Evolutionary conservation across 2,113 vertebrate species (phyloP).

Genomic region (Mixornis gularis): DNA sequence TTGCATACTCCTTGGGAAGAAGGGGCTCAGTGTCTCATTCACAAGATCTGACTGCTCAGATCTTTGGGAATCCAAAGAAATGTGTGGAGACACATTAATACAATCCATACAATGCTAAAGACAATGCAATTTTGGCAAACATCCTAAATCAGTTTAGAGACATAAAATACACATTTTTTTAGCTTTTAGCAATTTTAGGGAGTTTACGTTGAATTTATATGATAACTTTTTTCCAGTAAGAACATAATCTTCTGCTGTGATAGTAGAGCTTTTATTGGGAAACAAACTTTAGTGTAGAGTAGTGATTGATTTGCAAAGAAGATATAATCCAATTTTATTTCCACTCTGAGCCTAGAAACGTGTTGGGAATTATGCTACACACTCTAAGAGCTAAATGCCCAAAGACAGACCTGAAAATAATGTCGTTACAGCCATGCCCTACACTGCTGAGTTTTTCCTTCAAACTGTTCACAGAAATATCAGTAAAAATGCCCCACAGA

Average conservation of each 20-base stretch:
- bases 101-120: background rate
- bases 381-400: background rate
- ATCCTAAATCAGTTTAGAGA: background rate
- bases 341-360: background rate
- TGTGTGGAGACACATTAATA: background rate
- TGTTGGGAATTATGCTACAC: background rate
- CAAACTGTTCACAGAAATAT: background rate
- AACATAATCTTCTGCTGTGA: background rate
- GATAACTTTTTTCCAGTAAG: background rate
- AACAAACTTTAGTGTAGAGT: background rate
- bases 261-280: background rate
- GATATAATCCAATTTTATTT: background rate
- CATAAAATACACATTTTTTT: background rate
- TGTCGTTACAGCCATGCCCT: background rate
- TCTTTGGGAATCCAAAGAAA: background rate
- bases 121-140: background rate
- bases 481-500: background rate
- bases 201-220: background rate
- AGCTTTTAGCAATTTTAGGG: background rate
- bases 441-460: background rate
- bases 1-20: background rate
- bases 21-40: background rate
- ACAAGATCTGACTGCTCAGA: background rate
- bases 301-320: background rate
- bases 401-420: background rate